Conservation (phyloP, 2,888 invertebrate genomes). For the Clunio marinus region DNA sequence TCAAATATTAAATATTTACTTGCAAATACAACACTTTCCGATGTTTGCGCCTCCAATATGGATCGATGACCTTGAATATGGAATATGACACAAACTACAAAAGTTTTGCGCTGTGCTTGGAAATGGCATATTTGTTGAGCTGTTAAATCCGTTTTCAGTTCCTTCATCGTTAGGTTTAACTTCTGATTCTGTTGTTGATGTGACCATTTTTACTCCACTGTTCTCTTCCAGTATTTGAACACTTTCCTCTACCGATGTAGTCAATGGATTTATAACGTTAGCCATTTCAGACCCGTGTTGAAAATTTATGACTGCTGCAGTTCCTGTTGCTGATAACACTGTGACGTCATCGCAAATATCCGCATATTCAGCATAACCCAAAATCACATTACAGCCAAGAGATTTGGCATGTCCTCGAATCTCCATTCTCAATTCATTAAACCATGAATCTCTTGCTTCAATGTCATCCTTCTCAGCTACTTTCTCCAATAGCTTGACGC, state of each 20-base stretch:
- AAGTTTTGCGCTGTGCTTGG: conserved; percentile 41
- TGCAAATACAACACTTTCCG: conserved; percentile 68
- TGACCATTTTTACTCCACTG: neutral
- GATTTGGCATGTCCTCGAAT: conserved; percentile 89
- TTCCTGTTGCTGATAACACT: conserved; percentile 87
- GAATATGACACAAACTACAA: conserved; percentile 68
- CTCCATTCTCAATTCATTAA: conserved; percentile 94
- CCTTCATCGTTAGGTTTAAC: conserved; percentile 40
- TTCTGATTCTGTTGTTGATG: conserved; percentile 40
- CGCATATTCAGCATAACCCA: conserved; percentile 89
- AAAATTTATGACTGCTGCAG: conserved; percentile 78
- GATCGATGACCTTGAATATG: conserved; percentile 68
- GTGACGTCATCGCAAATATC: conserved; percentile 95
- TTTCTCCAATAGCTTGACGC: conserved; percentile 75
- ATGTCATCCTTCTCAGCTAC: conserved; percentile 83
- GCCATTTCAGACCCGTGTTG: conserved; percentile 51
- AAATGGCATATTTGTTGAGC: no score
- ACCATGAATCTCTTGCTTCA: conserved; percentile 90
- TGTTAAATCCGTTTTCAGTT: conserved; percentile 42
- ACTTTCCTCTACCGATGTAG: conserved; percentile 17
- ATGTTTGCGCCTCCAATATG: conserved; percentile 71
- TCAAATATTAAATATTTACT: conserved; percentile 50
- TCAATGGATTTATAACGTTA: neutral
- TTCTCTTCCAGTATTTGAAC: conserved; percentile 14
- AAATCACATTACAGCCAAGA: conserved; percentile 87